Percentiles rank a stretch among this genome's conserved stretches.
These are phyloP conservation scores for Metallyticus violacea DNA, from an alignment of 2,888 invertebrate genomes.

Conservation along the genomic window DNA sequence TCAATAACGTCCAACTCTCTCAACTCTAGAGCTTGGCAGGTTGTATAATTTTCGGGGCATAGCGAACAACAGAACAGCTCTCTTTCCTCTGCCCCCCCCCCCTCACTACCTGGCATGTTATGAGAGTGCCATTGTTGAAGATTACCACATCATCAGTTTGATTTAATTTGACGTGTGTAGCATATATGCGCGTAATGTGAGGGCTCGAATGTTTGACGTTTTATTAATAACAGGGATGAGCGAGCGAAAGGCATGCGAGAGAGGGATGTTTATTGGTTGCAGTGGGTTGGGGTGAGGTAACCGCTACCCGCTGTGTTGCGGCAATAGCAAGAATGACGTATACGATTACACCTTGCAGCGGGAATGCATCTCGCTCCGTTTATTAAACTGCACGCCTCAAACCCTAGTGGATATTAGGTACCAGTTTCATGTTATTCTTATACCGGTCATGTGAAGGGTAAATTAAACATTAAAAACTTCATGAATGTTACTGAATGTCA, in stretches of 20 bases:
- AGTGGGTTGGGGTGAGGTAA: not conserved
- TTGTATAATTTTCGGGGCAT: not conserved
- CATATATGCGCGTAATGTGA: not conserved
- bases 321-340: not conserved
- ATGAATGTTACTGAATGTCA: not conserved
- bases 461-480: not conserved
- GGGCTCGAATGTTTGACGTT: not conserved
- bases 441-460: not conserved
- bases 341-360: not conserved
- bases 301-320: not conserved
- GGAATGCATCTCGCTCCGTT: not conserved
- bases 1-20: too few species aligned
- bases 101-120: too few species aligned
- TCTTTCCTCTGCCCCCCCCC: not conserved
- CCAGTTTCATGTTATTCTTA: not conserved
- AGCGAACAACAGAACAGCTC: not conserved
- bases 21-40: not conserved
- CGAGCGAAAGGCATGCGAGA: not conserved
- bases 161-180: slow-evolving; percentile 18
- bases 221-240: slow-evolving; percentile 19
- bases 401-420: not conserved
- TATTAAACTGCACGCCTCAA: not conserved
- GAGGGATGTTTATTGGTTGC: not conserved
- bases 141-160: slow-evolving; percentile 13
- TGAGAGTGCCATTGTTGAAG: not conserved